Evolutionary conservation across 2,113 vertebrate species (phyloP).

Genomic region (Pollimyrus isidori): DNA sequence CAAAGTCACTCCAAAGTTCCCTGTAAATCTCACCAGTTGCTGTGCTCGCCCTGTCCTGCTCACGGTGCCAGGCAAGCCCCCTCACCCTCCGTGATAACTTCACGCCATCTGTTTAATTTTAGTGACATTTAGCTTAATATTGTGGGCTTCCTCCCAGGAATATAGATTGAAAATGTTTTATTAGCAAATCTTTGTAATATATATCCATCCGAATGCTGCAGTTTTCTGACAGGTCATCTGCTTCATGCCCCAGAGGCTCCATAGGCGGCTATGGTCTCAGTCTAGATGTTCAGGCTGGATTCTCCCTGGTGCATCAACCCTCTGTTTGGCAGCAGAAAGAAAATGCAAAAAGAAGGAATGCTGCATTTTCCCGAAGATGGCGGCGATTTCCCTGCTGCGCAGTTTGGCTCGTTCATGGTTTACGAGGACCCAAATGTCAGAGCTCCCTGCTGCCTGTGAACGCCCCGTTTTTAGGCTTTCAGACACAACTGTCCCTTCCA

Average conservation of each 20-base stretch:
- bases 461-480: neutral
- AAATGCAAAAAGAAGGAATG: neutral
- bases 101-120: constrained; percentile 54
- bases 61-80: neutral
- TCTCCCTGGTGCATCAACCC: neutral
- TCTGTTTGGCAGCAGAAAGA: neutral
- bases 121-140: constrained; percentile 47
- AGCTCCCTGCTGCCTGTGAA: neutral
- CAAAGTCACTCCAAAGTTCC: neutral
- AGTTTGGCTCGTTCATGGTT: neutral
- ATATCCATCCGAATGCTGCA: neutral
- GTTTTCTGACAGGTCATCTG: neutral
- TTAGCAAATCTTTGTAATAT: neutral
- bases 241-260: neutral
- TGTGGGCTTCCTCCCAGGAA: neutral
- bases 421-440: neutral
- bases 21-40: neutral
- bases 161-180: neutral
- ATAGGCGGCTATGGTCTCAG: neutral
- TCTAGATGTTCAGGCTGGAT: neutral
- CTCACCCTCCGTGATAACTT: constrained; percentile 34
- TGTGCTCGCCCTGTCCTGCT: neutral
- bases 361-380: neutral
- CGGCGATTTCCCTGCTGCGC: neutral
- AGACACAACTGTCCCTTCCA: neutral